Evolutionary conservation across 2,113 vertebrate species (phyloP), one percentile per base, ranked within the genome.

Genomic region (Poecile atricapillus): DNA sequence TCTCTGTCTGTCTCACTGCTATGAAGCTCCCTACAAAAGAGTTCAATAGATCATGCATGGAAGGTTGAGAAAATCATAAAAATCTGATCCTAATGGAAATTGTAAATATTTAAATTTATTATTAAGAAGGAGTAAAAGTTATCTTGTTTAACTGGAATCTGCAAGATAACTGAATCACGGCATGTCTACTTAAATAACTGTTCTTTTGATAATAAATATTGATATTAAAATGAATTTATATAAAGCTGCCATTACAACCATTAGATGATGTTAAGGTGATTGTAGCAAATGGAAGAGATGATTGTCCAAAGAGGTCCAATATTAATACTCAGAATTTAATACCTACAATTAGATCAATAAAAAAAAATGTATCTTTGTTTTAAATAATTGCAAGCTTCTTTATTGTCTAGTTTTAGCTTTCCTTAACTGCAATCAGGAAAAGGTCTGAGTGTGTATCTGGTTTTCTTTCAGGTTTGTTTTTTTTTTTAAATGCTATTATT

Each of bases 401-500:
- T 76, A 39, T 33, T 71, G 33, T 24, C 44, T 52, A 13, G 6
- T 64, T 91, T 87, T 80, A 90, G 13, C 23, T 62, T 50, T 92
- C 67, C 37, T 81, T 71, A 76, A 67, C 58, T 74, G 43, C 17
- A 83, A 43, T 69, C 31, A 65, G 89, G 73, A 69, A 37, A 93
- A 89, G 28, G 79, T 50, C 23, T 79, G 75, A 75, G 11, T 46
- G 11, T 31, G 2, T 30, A 91, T 82, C 69, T 85, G 39, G 52
- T 50, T n/a, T 85, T 88, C 79, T 82, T 84, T 65, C 41, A 73
- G 53, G 9, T 64, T 95, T 74, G 15, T 31, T 78, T 84, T 18
- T 24, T 58, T 13, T 90, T 85, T 85, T 53, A 90, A 90, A 90
- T 83, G 25, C 73, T 85, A 62, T 85, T 96, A 79, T 80, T 95